Base-by-base conservation (phyloP, 2,888 invertebrate genomes). In the Fissipunctia ypsillon region DNA sequence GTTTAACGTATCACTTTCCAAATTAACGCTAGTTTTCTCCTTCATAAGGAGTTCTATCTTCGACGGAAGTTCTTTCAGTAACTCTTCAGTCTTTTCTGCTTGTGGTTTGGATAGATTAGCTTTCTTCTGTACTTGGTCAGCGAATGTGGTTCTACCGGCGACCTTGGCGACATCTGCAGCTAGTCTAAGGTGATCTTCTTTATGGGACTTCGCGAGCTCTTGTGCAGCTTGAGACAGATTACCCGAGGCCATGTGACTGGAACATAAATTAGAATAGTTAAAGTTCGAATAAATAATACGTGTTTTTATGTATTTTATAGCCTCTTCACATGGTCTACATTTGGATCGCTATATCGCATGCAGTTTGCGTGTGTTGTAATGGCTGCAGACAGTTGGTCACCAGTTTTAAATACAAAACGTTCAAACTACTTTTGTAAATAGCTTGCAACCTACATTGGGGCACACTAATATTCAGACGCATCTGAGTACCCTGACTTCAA, bases 181-280 rank as follows among this genome's bases (percentile, higher is more conserved):
- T 19, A 97, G 89, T 72, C 95, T 93, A 38, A 98, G 92, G 61
- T 94, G 92, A 0, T 95, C 92, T n/a, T 96, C 88, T 67, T 97
- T 96, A 4, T 92, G 92, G 41, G 97, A 94, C 45, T 96, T 95
- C n/a, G 97, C 95, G 41, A 98, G 93, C 1, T 95, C 85, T 75
- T 96, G 94, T 0, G 97, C 97, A 0, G 98, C 98, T 86, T 97
- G 95, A n/a, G 96, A 94, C 9, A 97, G 93, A 57, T 97, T 94
- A 35, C 96, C 97, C 65, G 97, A 90, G 19, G 96, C 96, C 22
- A 97, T 93, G 81, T 96, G 95, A 88, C 98, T 98, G 92, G 57
- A 94, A 94, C 57, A 50, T 25, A 52, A 52, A 50, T 54, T 22
- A 31, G 7, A 57, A 50, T 14, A 50, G 22, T 45, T 52, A 0